Base-by-base conservation (phyloP, 2,888 invertebrate genomes). In the Eulithis prunata region DNA sequence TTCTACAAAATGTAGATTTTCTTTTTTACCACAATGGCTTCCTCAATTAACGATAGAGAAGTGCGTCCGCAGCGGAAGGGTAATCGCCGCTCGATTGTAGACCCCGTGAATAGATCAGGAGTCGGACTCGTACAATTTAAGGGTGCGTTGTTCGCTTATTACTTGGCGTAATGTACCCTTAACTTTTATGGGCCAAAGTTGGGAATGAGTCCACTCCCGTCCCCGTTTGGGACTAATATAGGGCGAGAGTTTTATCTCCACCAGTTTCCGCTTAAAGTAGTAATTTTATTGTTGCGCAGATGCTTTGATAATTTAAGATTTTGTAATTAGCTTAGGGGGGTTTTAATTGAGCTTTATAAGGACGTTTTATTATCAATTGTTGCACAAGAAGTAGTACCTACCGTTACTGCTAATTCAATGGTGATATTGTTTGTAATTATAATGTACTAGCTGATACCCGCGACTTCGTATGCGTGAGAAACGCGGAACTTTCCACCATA, bases 111-210 rank as follows among this genome's bases (percentile, higher is more conserved):
- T 82, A 86, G 87, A 87, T 87, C 85, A 82, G 79, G 74, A 79
- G 78, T 78, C 75, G 78, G 78, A 77, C 75, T 80, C 74, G 78
- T 78, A 81, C 83, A 86, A 90, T 89, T 89, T 85, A 87, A 82
- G 85, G 86, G 84, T 85, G 76, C 83, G 86, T 84, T 86, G 87
- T 89, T 89, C 88, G 84, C 86, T 88, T 90, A 91, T 91, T 91
- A 90, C 90, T 90, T 88, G 86, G 83, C 82, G 85, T 92, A 92
- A 91, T 90, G 90, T 86, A 85, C 86, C 89, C 91, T 90, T 91
- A 91, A 90, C 91, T 92, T 92, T 93, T 92, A 92, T 89, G 90
- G 88, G 80, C 70, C 75, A 78, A 91, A 92, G 87, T 92, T 92
- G 79, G 85, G 80, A 91, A 90, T 87, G 86, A 86, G 81, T 76